Evolutionary conservation across 2,113 vertebrate species (phyloP).

Genomic region (Dryoscopus gambensis): DNA sequence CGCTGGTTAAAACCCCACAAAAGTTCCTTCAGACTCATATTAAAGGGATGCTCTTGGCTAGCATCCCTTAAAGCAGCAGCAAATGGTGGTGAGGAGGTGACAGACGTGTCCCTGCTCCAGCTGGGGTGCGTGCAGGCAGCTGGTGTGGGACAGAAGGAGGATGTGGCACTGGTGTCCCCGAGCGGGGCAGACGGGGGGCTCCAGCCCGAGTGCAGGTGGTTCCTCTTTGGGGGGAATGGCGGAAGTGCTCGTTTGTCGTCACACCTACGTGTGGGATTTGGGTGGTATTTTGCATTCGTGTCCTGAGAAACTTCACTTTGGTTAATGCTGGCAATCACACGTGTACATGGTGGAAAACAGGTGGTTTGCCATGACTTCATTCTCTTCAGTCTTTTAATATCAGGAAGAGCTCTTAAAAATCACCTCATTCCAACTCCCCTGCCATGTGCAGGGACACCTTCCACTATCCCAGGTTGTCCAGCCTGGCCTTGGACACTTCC

Average conservation of each 20-base stretch:
- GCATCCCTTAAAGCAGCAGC: not conserved
- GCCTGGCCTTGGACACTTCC: not conserved
- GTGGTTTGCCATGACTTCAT: not conserved
- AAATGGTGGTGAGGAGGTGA: not conserved
- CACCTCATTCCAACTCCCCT: not conserved
- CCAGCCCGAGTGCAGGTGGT: not conserved
- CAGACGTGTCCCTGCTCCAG: not conserved
- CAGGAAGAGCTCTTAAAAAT: not conserved
- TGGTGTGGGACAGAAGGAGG: not conserved
- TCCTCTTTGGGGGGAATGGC: not conserved
- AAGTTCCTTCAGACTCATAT: fast-evolving
- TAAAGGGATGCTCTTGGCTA: not conserved
- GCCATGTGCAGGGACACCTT: not conserved
- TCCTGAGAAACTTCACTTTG: not conserved
- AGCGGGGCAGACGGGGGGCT: not conserved
- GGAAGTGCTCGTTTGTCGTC: not conserved
- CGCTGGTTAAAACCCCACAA: fast-evolving
- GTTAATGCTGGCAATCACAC: fast-evolving
- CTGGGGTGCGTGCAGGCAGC: not conserved
- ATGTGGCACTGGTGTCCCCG: not conserved
- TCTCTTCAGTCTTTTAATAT: not conserved
- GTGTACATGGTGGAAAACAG: not conserved
- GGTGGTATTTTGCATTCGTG: fast-evolving
- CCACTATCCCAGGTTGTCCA: not conserved
- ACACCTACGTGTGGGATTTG: fast-evolving